phyloP scores from a whole-genome alignment of 2,797 vertebrate genomes.

The Cryptoprocta ferox region DNA sequence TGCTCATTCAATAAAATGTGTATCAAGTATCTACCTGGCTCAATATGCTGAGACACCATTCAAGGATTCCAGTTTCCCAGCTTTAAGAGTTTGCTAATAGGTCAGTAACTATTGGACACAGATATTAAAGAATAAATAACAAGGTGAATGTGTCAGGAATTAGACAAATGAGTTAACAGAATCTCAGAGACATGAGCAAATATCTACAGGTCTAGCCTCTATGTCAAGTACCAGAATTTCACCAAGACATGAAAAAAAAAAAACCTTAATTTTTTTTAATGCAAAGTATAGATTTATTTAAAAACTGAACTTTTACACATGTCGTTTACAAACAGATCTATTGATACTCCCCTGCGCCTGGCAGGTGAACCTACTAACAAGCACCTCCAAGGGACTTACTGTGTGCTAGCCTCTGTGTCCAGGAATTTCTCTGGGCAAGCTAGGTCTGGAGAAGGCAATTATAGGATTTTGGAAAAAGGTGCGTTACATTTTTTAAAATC shows the following conservation, averaged over 20 bases:
- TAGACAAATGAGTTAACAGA: slow-evolving; percentile 10
- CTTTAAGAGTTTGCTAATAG: neutral
- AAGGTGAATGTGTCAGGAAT: neutral
- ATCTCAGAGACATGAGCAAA: neutral
- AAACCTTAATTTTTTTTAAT: neutral
- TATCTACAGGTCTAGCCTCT: neutral
- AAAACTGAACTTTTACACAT: neutral
- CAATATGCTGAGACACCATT: neutral
- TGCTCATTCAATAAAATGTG: neutral
- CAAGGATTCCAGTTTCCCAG: neutral
- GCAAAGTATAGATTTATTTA: neutral
- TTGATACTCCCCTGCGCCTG: neutral
- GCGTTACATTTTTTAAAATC: neutral
- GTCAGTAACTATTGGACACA: neutral
- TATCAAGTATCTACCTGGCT: neutral
- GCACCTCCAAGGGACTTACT: neutral
- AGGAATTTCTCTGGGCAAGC: neutral
- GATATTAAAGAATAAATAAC: neutral
- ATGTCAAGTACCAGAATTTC: neutral
- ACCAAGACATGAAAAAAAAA: neutral
- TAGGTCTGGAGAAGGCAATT: neutral
- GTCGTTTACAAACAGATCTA: neutral
- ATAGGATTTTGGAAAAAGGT: neutral
- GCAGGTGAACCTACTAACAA: neutral
- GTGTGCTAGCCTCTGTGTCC: neutral